Evolutionary conservation across 2,797 vertebrate species (phyloP), one percentile per base, ranked within the genome.

Genomic region (Numenius phaeopus): DNA sequence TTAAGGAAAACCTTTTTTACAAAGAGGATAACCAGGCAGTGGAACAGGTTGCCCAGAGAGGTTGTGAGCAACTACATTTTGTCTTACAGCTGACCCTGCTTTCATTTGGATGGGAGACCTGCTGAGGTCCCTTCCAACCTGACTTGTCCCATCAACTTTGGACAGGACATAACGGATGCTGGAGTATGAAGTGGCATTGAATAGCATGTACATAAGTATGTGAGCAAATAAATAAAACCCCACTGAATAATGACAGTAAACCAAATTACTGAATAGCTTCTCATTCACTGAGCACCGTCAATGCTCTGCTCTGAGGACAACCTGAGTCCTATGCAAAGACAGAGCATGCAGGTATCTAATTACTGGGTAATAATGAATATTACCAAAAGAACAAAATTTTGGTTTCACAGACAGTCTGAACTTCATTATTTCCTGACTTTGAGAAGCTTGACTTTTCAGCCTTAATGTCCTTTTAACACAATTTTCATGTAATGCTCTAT

Each of bases 391-490:
- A 47, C 14, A 66, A 90, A 79, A 46, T 27, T 10, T 39, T 70
- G 21, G 4, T 76, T 83, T 49, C 58, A 65, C 8, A 75, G 22
- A 9, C 12, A 67, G 14, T 52, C 37, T 90, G 57, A 90, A 85
- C 87, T 73, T 37, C 72, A 69, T 55, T 87, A 29, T 71, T 83
- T 78, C 26, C 75, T 80, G 57, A 87, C 59, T 94, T 77, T 37
- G 37, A 85, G 67, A 76, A 82, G 9, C 71, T 44, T 71, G 80
- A 26, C 55, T 93, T 92, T 93, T 91, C 49, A 79, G 32, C 14
- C 30, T 82, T 88, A 55, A 66, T 39, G 61, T 90, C 42, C 22
- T 93, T 95, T 96, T 83, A 92, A 88, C 52, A 89, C 27, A 42
- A 20, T 26, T 92, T 92, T 85, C 52, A 5, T 96, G 69, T 81